A percentile compares a stretch with the other conserved stretches of the same genome.
Conservation (phyloP, 2,797 vertebrate species). For the Enteromius trimaculatus region DNA sequence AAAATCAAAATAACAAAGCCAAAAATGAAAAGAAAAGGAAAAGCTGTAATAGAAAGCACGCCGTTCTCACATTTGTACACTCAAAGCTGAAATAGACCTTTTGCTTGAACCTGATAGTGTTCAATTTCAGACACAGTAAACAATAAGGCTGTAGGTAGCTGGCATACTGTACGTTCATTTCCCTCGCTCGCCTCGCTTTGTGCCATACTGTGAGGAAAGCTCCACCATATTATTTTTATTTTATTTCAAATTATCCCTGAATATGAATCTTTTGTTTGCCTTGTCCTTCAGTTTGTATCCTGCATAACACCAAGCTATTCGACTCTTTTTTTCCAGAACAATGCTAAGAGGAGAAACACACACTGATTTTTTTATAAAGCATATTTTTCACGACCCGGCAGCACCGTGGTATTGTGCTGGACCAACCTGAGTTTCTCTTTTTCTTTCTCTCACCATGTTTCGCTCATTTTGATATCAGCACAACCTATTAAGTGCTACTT, state of each 20-base stretch:
- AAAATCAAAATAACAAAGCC: conserved; percentile 44
- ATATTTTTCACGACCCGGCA: neutral
- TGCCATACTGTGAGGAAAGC: conserved; percentile 8
- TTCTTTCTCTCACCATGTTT: neutral
- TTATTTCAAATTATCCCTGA: conserved; percentile 36
- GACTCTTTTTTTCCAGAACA: neutral
- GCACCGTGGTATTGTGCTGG: neutral
- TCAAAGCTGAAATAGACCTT: conserved; percentile 40
- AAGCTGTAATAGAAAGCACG: conserved; percentile 29
- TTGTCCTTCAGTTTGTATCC: conserved; percentile 4
- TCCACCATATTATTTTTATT: conserved; percentile 40
- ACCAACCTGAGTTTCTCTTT: neutral
- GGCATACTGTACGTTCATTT: conserved; percentile 17
- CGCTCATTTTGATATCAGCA: neutral
- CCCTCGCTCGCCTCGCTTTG: neutral
- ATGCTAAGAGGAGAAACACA: neutral
- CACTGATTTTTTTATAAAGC: conserved; percentile 8
- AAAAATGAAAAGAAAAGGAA: conserved; percentile 21
- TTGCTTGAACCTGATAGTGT: conserved; percentile 32
- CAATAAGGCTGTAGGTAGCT: conserved; percentile 7
- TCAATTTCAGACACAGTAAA: conserved; percentile 30
- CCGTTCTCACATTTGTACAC: conserved; percentile 39
- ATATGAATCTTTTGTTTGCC: conserved; percentile 39
- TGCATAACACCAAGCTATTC: conserved; percentile 24
- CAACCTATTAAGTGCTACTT: neutral